Percentiles rank a stretch among this genome's conserved stretches.
phyloP scores from a whole-genome alignment of 2,888 invertebrate genomes.

The Calliphora vomitoria region DNA sequence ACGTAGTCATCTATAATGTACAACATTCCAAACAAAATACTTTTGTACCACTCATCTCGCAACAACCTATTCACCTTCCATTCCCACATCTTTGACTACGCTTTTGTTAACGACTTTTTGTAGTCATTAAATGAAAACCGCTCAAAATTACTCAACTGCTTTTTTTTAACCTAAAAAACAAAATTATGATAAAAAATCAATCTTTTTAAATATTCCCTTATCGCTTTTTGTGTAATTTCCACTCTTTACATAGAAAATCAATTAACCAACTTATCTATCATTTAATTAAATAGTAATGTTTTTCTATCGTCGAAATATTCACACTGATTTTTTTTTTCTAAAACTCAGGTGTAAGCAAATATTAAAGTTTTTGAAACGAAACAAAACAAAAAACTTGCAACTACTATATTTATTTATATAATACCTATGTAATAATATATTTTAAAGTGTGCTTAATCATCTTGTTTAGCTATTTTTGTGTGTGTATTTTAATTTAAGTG shows the following conservation, averaged over 20 bases:
- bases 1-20: no score
- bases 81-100: not conserved
- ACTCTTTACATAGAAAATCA: conserved; percentile 30
- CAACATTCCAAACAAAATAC: no score
- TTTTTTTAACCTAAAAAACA: not conserved
- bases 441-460: not conserved
- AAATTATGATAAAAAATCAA: conserved; percentile 8
- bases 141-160: conserved; percentile 1
- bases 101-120: not conserved
- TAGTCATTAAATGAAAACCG: not conserved
- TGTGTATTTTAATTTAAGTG: conserved; percentile 65
- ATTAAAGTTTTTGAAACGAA: no score
- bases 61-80: no score
- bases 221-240: conserved; percentile 14
- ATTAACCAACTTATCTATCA: not conserved
- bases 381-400: not conserved
- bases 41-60: no score
- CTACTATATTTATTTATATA: not conserved
- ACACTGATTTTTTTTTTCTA: not conserved
- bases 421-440: not conserved
- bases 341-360: not conserved
- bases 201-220: conserved; percentile 20
- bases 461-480: conserved; percentile 55
- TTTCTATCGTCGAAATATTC: not conserved
- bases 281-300: conserved; percentile 6